Evolutionary conservation across 2,113 vertebrate species (phyloP).

Genomic region (Hemiprocne comata): DNA sequence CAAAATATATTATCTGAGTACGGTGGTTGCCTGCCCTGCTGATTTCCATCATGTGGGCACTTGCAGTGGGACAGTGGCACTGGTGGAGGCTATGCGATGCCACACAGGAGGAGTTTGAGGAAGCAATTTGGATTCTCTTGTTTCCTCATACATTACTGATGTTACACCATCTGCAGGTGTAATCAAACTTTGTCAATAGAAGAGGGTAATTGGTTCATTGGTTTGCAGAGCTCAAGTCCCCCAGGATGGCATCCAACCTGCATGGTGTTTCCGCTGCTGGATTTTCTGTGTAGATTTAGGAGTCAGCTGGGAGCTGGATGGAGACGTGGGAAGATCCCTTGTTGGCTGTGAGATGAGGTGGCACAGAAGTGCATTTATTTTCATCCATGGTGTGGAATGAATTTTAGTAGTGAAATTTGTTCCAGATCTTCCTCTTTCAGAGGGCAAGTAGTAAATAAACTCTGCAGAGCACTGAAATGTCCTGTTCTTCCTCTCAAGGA

Average conservation of each 20-base stretch:
- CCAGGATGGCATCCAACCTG: rapidly evolving
- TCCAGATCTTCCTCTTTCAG: not conserved
- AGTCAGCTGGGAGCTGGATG: not conserved
- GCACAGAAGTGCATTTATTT: not conserved
- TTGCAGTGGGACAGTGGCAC: rapidly evolving
- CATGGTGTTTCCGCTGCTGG: not conserved
- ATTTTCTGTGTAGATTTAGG: not conserved
- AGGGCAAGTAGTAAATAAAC: not conserved
- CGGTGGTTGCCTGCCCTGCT: not conserved
- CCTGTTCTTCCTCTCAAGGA: not conserved
- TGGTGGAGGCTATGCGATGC: not conserved
- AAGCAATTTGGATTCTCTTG: not conserved
- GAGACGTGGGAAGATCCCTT: not conserved
- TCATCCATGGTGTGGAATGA: not conserved
- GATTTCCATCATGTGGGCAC: rapidly evolving
- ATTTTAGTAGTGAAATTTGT: not conserved
- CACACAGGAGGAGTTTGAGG: not conserved
- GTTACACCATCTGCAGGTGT: not conserved
- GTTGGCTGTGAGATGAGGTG: not conserved
- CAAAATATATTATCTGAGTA: not conserved
- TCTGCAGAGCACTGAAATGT: not conserved
- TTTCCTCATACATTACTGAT: not conserved
- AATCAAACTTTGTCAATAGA: not conserved
- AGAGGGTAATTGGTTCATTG: not conserved
- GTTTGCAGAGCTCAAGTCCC: rapidly evolving